phyloP scores from a whole-genome alignment of 2,113 vertebrate species.

The Ellobius talpinus region DNA sequence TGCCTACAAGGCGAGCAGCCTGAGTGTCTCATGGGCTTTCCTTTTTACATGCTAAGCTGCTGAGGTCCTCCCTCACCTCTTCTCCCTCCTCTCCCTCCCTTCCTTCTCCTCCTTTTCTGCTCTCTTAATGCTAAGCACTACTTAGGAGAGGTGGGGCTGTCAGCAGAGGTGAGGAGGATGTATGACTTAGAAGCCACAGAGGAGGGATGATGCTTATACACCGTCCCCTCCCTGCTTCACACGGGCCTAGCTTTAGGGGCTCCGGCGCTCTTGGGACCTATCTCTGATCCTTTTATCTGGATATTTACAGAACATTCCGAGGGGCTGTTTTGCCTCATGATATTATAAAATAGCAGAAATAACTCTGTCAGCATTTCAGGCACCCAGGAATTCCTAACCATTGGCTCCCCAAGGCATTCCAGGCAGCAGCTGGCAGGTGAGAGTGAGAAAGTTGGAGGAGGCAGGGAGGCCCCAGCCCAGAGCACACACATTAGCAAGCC shows the following conservation, averaged over 20 bases:
- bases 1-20: not conserved
- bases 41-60: not conserved
- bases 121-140: not conserved
- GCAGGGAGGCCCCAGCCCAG: not conserved
- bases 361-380: slow-evolving; percentile 62
- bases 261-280: not conserved
- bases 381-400: not conserved
- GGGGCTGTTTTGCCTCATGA: not conserved
- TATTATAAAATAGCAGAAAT: slow-evolving; percentile 62
- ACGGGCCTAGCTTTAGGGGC: not conserved
- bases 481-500: accelerated
- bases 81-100: not conserved
- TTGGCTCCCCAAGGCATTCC: not conserved
- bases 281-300: slow-evolving; percentile 71
- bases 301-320: slow-evolving; percentile 61
- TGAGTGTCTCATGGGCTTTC: not conserved
- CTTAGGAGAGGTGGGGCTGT: not conserved
- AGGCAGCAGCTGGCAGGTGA: not conserved
- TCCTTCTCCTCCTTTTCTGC: not conserved
- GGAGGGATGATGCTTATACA: accelerated
- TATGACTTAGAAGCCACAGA: not conserved
- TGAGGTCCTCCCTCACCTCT: too few species aligned
- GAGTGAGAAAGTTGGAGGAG: not conserved
- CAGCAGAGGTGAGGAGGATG: not conserved
- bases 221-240: not conserved